Evolutionary conservation across 2,888 invertebrate species (phyloP).

Genomic region (Neuroscelio doddi): DNA sequence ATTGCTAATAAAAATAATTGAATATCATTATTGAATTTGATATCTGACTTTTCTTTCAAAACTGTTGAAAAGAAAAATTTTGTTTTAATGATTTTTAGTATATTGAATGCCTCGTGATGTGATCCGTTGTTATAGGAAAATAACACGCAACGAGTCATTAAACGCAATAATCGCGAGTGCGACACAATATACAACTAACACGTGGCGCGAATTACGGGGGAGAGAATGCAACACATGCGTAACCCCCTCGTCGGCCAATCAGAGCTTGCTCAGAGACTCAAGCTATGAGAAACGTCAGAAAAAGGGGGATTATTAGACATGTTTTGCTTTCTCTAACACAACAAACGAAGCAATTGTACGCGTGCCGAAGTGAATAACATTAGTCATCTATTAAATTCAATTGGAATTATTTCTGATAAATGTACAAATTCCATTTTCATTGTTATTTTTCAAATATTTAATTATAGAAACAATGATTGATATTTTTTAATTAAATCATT

Average conservation of each 20-base stretch:
- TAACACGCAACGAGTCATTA: constrained; percentile 47
- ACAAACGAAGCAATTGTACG: constrained; percentile 37
- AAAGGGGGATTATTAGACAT: constrained; percentile 37
- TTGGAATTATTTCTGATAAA: too few species aligned
- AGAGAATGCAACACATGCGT: constrained; percentile 52
- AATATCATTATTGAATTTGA: too few species aligned
- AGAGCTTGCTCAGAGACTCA: constrained; percentile 42
- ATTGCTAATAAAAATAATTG: too few species aligned
- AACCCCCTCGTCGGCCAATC: constrained; percentile 55
- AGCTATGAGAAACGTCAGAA: constrained; percentile 31
- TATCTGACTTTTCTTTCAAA: too few species aligned
- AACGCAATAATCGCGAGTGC: constrained; percentile 48
- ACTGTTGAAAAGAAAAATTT: neutral
- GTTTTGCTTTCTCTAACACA: constrained; percentile 42
- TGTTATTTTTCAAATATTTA: too few species aligned
- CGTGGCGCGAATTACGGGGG: constrained; percentile 54
- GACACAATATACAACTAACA: constrained; percentile 51
- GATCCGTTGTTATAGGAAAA: constrained; percentile 44
- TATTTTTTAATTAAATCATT: too few species aligned
- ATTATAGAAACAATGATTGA: neutral
- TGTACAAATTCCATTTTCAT: too few species aligned
- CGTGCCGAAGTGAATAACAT: constrained; percentile 34
- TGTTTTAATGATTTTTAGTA: constrained; percentile 20
- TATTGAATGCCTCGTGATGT: constrained; percentile 27
- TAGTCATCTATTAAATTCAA: too few species aligned